These are phyloP conservation scores for Sitodiplosis mosellana DNA, from an alignment of 1,140 invertebrate genomes.

Conservation along the genomic window DNA sequence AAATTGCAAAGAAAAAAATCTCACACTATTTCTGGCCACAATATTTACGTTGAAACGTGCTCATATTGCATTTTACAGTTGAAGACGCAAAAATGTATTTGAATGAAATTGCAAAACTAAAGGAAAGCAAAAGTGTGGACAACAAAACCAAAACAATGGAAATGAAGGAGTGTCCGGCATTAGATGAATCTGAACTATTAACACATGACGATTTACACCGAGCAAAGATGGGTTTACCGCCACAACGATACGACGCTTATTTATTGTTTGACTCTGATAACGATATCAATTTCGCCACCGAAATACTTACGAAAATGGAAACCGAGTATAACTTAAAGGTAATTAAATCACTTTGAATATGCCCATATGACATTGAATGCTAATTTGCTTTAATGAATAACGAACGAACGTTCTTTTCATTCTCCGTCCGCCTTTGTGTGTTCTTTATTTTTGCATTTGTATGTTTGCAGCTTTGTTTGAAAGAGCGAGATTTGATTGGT, in stretches of 20 bases:
- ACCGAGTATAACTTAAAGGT: constrained; percentile 37
- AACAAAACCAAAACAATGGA: constrained; percentile 2
- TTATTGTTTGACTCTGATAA: constrained; percentile 44
- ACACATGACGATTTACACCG: constrained; percentile 31
- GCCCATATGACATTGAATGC: neutral
- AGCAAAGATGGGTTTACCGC: constrained; percentile 27
- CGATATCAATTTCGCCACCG: constrained; percentile 38
- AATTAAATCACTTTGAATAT: constrained; percentile 4
- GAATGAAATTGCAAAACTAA: neutral
- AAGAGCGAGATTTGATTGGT: constrained; percentile 43
- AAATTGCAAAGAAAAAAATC: constrained; percentile 5
- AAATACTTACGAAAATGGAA: constrained; percentile 42
- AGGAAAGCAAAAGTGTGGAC: neutral
- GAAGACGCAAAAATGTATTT: constrained; percentile 7
- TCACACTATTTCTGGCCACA: constrained; percentile 14
- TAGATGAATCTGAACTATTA: constrained; percentile 13
- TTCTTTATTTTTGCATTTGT: neutral
- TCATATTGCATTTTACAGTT: constrained; percentile 12
- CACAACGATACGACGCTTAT: constrained; percentile 47
- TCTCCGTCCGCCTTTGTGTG: neutral
- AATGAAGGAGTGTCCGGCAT: constrained; percentile 3
- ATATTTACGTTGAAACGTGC: constrained; percentile 16
- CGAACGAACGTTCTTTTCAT: no score
- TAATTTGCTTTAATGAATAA: no score
- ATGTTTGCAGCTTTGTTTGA: constrained; percentile 36